Evolutionary conservation across 2,113 vertebrate species (phyloP).

Genomic region (Zeus faber): DNA sequence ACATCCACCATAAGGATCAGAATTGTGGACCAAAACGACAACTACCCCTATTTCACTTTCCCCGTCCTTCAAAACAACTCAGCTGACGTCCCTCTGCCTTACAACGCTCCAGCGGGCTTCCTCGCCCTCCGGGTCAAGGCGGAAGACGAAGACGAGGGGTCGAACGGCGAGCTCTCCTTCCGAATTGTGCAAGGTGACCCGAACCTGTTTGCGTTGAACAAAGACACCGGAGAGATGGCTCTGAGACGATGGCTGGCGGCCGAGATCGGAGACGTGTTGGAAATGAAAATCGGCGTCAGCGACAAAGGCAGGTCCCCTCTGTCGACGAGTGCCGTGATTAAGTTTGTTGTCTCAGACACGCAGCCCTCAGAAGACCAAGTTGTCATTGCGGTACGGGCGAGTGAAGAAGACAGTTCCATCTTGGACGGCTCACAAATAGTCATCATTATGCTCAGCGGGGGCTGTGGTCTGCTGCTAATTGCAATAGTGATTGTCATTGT

Average conservation of each 20-base stretch:
- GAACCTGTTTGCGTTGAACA: constrained; percentile 56
- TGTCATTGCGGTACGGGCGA: constrained; percentile 52
- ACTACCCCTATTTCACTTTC: constrained; percentile 58
- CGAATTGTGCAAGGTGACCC: constrained; percentile 58
- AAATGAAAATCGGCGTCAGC: constrained; percentile 55
- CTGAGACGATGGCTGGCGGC: constrained; percentile 51
- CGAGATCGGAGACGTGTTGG: constrained; percentile 45
- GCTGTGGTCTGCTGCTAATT: constrained; percentile 65
- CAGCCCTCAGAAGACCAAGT: constrained; percentile 66
- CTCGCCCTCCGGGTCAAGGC: constrained; percentile 57
- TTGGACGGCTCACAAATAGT: constrained; percentile 56
- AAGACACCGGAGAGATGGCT: constrained; percentile 59
- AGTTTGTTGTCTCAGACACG: constrained; percentile 55
- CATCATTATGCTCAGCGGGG: constrained; percentile 61
- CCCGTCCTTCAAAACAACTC: constrained; percentile 56
- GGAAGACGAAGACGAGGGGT: constrained; percentile 58
- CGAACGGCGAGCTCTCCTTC: constrained; percentile 54
- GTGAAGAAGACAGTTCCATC: constrained; percentile 18
- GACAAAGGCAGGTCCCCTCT: constrained; percentile 58
- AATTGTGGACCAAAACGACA: constrained; percentile 74
- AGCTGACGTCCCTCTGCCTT: constrained; percentile 58
- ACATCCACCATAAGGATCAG: constrained; percentile 50
- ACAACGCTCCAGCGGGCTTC: constrained; percentile 55
- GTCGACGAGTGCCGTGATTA: constrained; percentile 40
- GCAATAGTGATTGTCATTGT: constrained; percentile 66